phyloP scores from a whole-genome alignment of 1,140 invertebrate genomes.

The Zaprionus gabonicus region DNA sequence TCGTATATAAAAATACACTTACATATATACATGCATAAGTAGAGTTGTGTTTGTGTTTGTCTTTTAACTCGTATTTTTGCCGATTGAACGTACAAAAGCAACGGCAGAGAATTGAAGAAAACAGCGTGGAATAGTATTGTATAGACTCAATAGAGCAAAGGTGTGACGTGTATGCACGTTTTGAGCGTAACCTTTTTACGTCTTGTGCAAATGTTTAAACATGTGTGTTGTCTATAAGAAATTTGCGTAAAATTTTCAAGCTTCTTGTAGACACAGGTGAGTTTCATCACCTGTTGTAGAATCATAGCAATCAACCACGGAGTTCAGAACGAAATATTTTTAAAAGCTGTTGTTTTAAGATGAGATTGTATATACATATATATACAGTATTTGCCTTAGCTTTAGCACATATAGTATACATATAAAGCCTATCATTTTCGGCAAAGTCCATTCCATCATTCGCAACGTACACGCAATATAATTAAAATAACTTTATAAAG shows the following conservation, averaged over 20 bases:
- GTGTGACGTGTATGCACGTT: constrained; percentile 33
- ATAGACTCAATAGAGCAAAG: background rate
- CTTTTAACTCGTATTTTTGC: constrained; percentile 16
- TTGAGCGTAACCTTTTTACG: constrained; percentile 24
- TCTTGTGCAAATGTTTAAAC: constrained; percentile 57
- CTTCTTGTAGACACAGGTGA: constrained; percentile 15
- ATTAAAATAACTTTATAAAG: constrained; percentile 24
- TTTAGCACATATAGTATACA: too few relatives aligned
- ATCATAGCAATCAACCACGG: background rate
- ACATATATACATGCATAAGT: background rate
- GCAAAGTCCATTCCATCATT: too few relatives aligned
- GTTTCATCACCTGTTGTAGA: background rate
- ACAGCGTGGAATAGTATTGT: background rate
- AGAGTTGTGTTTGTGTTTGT: constrained; percentile 5
- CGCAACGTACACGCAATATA: background rate
- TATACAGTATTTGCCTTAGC: too few relatives aligned
- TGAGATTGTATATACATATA: too few relatives aligned
- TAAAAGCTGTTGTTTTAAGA: too few relatives aligned
- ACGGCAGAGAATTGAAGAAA: background rate
- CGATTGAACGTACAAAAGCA: background rate
- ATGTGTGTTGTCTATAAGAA: constrained; percentile 37
- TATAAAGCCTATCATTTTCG: too few relatives aligned
- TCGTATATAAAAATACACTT: constrained; percentile 2
- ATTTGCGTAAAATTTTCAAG: constrained; percentile 27
- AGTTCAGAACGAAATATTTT: too few relatives aligned